Percentiles rank a stretch among this genome's conserved stretches.
Evolutionary conservation across 2,888 invertebrate species (phyloP).

Genomic region (Trissoscelio sp.): DNA sequence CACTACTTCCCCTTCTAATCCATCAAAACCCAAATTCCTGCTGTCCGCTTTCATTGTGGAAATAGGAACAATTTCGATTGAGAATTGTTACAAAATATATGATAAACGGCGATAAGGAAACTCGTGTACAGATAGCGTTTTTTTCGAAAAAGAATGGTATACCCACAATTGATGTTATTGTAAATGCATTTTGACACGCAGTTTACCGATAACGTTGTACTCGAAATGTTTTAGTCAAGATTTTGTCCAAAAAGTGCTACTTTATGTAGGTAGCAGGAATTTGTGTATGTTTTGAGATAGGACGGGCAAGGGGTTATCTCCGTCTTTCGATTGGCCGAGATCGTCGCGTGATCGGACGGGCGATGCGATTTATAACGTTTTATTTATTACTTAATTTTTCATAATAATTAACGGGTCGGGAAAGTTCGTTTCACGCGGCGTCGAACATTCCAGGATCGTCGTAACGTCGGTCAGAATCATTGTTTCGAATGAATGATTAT

Average conservation of each 20-base stretch:
- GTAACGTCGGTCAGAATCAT: conserved; percentile 24
- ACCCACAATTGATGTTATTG: no score
- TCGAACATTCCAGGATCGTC: conserved; percentile 46
- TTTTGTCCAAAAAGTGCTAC: background rate
- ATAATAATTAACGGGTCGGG: background rate
- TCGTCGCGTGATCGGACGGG: conserved; percentile 8
- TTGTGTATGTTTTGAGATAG: conserved; percentile 3
- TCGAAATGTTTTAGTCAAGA: background rate
- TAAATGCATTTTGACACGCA: no score
- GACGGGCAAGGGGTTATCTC: background rate
- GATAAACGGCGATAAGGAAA: background rate
- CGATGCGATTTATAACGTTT: background rate
- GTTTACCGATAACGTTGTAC: background rate
- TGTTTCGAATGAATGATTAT: conserved; percentile 20
- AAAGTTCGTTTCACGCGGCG: conserved; percentile 1
- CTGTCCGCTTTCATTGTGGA: background rate
- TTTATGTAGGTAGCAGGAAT: conserved; percentile 9
- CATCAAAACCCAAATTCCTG: conserved; percentile 15
- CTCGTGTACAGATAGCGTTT: no score
- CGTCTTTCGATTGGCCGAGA: background rate
- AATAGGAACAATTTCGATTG: background rate
- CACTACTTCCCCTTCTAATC: conserved; percentile 34
- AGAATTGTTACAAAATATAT: background rate
- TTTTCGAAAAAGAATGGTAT: no score
- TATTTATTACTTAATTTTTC: conserved; percentile 24